A percentile compares a stretch with the other conserved stretches of the same genome.
phyloP scores from a whole-genome alignment of 2,888 invertebrate genomes.

The Plusia festucae region DNA sequence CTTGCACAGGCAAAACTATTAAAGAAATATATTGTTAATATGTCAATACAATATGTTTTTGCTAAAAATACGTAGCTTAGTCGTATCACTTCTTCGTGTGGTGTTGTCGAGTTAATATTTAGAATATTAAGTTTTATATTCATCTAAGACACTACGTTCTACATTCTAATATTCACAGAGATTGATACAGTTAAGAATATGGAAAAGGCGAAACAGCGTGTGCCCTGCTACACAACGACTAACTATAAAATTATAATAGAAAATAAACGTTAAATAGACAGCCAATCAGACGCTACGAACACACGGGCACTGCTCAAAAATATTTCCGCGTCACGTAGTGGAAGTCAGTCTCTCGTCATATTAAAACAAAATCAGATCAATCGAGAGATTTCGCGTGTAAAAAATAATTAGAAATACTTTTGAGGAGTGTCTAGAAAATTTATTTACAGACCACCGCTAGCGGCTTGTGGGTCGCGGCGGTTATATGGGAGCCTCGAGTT shows the following conservation, averaged over 20 bases:
- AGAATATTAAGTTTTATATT: constrained; percentile 84
- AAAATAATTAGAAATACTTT: constrained; percentile 58
- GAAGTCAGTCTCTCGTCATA: constrained; percentile 63
- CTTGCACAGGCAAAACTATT: constrained; percentile 81
- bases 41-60: constrained; percentile 69
- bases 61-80: constrained; percentile 82
- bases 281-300: constrained; percentile 70
- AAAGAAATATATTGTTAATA: constrained; percentile 79
- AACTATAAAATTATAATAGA: constrained; percentile 65
- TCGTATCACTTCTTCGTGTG: constrained; percentile 88
- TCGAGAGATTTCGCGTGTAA: constrained; percentile 65
- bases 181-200: constrained; percentile 82
- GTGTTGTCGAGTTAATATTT: constrained; percentile 87
- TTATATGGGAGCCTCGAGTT: constrained; percentile 1
- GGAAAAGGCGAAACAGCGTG: constrained; percentile 85
- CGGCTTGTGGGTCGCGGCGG: neutral
- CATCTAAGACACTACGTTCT: constrained; percentile 87
- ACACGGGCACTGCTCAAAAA: constrained; percentile 63
- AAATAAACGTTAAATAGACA: constrained; percentile 70
- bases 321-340: constrained; percentile 55
- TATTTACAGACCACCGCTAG: constrained; percentile 29
- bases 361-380: constrained; percentile 65
- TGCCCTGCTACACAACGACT: constrained; percentile 76
- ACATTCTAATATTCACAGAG: constrained; percentile 88
- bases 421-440: constrained; percentile 59